Evolutionary conservation across 2,888 invertebrate species (phyloP).

Genomic region (Xanthostigma xanthostigma): DNA sequence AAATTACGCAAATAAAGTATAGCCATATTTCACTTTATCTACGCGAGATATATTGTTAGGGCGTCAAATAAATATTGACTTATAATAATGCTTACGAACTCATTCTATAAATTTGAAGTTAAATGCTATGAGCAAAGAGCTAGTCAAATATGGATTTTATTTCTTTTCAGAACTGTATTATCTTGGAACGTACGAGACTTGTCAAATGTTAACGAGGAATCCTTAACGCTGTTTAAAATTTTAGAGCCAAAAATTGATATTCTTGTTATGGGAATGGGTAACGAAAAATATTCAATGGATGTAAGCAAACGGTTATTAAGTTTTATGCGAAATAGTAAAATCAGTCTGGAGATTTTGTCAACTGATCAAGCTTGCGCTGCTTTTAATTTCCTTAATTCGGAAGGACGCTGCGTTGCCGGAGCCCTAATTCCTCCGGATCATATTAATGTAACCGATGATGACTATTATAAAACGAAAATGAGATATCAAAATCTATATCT

Average conservation of each 20-base stretch:
- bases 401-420: conserved; percentile 54
- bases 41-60: too few relatives aligned
- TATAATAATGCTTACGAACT: too few relatives aligned
- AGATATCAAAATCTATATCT: conserved; percentile 38
- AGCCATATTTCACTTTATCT: too few relatives aligned
- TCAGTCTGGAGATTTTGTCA: conserved; percentile 65
- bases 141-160: conserved; percentile 4
- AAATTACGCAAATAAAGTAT: too few relatives aligned
- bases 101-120: too few relatives aligned
- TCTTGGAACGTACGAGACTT: conserved; percentile 63
- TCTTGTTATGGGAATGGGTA: conserved; percentile 57
- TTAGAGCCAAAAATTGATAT: conserved; percentile 78
- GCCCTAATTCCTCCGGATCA: conserved; percentile 52
- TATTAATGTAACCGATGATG: conserved; percentile 39
- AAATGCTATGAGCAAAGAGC: too few relatives aligned
- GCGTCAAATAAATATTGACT: too few relatives aligned
- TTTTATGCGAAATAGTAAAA: conserved; percentile 35
- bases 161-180: conserved; percentile 44
- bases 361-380: conserved; percentile 77
- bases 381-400: conserved; percentile 82
- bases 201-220: conserved; percentile 56
- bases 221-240: conserved; percentile 60
- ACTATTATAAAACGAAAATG: conserved; percentile 36
- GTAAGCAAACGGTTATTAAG: conserved; percentile 29
- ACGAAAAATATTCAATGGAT: conserved; percentile 26